phyloP scores from a whole-genome alignment of 2,797 vertebrate genomes.

The Carcharodon carcharias region DNA sequence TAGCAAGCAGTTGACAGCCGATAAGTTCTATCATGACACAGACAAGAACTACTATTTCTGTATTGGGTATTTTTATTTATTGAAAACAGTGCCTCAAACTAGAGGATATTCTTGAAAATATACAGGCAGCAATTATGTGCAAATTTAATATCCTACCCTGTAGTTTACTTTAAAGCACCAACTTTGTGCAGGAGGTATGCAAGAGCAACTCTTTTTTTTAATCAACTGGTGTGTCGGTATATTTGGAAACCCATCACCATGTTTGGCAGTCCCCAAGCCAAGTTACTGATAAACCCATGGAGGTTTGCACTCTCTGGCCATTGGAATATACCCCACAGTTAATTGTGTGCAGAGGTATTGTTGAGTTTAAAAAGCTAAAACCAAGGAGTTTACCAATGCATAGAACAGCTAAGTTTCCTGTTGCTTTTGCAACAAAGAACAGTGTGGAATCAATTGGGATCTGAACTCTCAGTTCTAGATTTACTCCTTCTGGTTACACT shows the following conservation, averaged over 20 bases:
- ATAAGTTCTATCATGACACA: not conserved
- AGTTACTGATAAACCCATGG: too few relatives aligned
- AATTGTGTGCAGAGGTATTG: not conserved
- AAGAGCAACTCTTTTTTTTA: not conserved
- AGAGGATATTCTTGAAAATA: not conserved
- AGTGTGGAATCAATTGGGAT: not conserved
- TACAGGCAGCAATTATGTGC: not conserved
- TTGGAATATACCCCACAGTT: not conserved
- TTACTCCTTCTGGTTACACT: not conserved
- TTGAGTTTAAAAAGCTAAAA: not conserved
- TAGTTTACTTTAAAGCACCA: not conserved
- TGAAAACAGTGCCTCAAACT: not conserved
- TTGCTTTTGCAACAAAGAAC: not conserved
- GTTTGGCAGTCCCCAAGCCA: too few relatives aligned
- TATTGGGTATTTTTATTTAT: not conserved
- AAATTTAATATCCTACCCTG: not conserved
- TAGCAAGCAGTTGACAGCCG: not conserved
- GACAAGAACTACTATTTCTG: not conserved
- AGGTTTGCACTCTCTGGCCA: not conserved
- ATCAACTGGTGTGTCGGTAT: not conserved
- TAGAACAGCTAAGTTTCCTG: not conserved
- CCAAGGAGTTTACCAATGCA: not conserved
- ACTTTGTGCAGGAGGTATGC: not conserved
- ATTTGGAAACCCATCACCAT: too few relatives aligned
- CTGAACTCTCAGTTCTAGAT: not conserved